Base-by-base conservation (phyloP, 2,888 invertebrate species). In the Cotesia congregata region DNA sequence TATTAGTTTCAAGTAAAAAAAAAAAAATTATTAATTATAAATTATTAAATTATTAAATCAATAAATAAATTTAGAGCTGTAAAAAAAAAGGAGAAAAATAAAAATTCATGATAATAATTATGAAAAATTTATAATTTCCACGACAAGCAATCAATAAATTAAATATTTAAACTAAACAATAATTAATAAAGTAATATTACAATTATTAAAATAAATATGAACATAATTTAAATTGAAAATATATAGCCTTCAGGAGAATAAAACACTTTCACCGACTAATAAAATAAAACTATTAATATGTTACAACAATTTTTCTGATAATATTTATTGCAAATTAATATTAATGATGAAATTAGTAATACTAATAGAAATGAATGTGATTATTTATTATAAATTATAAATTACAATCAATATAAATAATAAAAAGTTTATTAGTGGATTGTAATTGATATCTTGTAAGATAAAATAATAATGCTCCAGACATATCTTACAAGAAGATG, bases 401-500 rank as follows among this genome's bases (percentile, higher is more conserved):
- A 12, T 50, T 12, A 50, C 7, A 12, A 50, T 50, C 7, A 50
- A 50, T 50, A 50, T 50, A 50, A 50, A 50, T 50, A 30, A 30
- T 12, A 12, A 50, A 7, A 12, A 50, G 50, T 50, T 50, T 50
- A 50, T 50, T 50, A 50, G 7, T 50, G 15, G 6, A 61, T 38
- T 71, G 61, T 59, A 50, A 67, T 67, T 64, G 41, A 50, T 73
- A 59, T 65, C 30, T 65, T 65, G 30, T n/a, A 67, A 50, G 38
- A 59, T 67, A 6, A 67, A 73, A 73, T 73, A 67, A 73, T 73
- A 65, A 73, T 64, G 59, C 20, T 64, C 64, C 30, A 50, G 73
- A 67, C 73, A 39, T 50, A 50, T 73, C 41, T 65, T 41, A 30
- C 12, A 20, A 73, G 67, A 65, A 73, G 65, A 73, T 73, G 67